phyloP scores from a whole-genome alignment of 1,140 invertebrate species.

The Pachyrhynchus sulphureomaculatus region DNA sequence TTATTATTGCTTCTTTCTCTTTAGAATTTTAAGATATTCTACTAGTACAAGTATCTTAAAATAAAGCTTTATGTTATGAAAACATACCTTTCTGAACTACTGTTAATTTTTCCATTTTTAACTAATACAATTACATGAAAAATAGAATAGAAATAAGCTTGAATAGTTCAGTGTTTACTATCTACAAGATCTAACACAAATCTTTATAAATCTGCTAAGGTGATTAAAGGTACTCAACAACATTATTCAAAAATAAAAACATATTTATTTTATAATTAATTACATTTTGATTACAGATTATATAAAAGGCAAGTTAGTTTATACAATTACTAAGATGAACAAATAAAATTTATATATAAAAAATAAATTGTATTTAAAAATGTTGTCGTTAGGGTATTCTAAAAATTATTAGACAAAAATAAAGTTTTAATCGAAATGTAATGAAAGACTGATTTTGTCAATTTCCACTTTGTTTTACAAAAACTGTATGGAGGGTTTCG shows the following conservation, averaged over 20 bases:
- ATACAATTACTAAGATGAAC: not conserved
- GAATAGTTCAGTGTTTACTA: constrained; percentile 19
- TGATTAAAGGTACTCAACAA: constrained; percentile 5
- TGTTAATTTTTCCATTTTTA: not conserved
- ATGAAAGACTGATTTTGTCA: no score
- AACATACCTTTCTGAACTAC: not conserved
- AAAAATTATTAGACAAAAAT: no score
- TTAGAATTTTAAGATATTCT: no score
- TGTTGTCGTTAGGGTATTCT: no score
- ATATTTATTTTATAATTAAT: not conserved
- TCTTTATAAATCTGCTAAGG: not conserved
- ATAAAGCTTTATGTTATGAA: not conserved
- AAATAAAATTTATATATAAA: no score
- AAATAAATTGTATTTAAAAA: no score
- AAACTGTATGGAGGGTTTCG: no score
- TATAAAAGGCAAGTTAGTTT: no score
- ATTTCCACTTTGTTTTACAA: no score
- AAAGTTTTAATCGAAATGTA: no score
- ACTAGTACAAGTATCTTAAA: not conserved
- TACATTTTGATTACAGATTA: constrained; percentile 9
- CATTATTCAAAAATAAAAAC: not conserved
- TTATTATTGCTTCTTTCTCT: constrained; percentile 5
- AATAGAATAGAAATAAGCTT: constrained; percentile 16
- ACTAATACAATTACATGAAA: no score
- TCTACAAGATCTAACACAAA: constrained; percentile 29